These are phyloP conservation scores for Gallinago paraguaiae DNA, from an alignment of 2,113 vertebrate genomes.

Conservation along the genomic window DNA sequence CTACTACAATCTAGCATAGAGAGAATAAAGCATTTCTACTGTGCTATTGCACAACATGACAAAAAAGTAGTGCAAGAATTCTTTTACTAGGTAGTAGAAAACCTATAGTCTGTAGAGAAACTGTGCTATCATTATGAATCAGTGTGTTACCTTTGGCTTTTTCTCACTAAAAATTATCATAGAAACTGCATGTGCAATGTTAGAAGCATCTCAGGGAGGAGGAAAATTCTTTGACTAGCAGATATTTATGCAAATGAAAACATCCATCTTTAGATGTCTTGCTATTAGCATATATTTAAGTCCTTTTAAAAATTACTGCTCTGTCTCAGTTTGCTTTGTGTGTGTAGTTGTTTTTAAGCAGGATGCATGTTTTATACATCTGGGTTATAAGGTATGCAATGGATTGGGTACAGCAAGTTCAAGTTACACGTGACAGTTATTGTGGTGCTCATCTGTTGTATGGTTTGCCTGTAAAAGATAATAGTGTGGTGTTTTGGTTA, in stretches of 20 bases:
- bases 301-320: neutral
- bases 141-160: neutral
- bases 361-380: neutral
- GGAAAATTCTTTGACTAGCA: neutral
- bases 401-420: neutral
- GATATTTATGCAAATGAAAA: constrained; percentile 14
- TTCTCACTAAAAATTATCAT: neutral
- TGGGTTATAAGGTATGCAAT: neutral
- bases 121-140: neutral
- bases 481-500: neutral
- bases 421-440: neutral
- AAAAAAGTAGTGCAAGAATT: neutral
- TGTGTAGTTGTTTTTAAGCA: neutral
- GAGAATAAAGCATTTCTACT: neutral
- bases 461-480: neutral
- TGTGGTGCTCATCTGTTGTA: neutral
- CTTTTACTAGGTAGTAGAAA: neutral
- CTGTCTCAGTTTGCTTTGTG: neutral
- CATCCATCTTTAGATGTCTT: neutral
- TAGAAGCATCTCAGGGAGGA: neutral
- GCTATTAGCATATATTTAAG: neutral
- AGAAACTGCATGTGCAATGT: neutral
- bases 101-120: neutral
- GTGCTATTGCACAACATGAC: neutral
- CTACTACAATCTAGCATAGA: neutral